phyloP scores from a whole-genome alignment of 1,140 invertebrate species.

The Hylaeus volcanicus region DNA sequence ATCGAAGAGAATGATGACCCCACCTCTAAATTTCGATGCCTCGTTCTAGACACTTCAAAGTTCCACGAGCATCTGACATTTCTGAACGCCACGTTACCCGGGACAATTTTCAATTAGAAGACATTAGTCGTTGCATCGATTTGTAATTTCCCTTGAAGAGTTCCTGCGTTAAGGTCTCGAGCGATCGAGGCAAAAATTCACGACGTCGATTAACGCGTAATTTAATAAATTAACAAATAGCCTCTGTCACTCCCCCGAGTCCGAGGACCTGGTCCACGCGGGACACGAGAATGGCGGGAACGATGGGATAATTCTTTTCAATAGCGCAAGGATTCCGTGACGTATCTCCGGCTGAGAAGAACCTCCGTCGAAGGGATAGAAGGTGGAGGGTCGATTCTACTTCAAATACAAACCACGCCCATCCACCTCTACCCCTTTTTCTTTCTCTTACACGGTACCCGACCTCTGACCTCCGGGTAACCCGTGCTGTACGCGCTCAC shows the following conservation, averaged over 20 bases:
- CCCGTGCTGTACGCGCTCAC: slow-evolving; percentile 52
- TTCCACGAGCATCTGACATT: no score
- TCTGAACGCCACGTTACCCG: no score
- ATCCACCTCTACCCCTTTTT: slow-evolving; percentile 62
- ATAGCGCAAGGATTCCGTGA: slow-evolving; percentile 44
- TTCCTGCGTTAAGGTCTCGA: not conserved
- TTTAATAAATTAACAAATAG: slow-evolving; percentile 40
- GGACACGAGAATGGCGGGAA: slow-evolving; percentile 64
- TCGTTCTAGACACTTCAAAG: no score
- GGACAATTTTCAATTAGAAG: no score
- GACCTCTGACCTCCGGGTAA: slow-evolving; percentile 64
- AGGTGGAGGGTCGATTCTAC: slow-evolving; percentile 72
- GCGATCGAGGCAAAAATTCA: slow-evolving; percentile 9
- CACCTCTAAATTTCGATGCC: no score
- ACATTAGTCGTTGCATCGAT: not conserved
- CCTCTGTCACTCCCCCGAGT: not conserved
- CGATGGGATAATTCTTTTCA: slow-evolving; percentile 41
- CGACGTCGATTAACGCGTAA: slow-evolving; percentile 46
- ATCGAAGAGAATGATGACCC: no score
- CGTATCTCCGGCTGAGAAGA: slow-evolving; percentile 35
- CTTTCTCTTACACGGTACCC: slow-evolving; percentile 53
- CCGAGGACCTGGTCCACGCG: not conserved
- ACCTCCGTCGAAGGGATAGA: slow-evolving; percentile 49
- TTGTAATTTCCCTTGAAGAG: slow-evolving; percentile 37
- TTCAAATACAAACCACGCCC: slow-evolving; percentile 74